Conservation (phyloP, 2,797 vertebrate species). For the Chelidonichthys spinosus region DNA sequence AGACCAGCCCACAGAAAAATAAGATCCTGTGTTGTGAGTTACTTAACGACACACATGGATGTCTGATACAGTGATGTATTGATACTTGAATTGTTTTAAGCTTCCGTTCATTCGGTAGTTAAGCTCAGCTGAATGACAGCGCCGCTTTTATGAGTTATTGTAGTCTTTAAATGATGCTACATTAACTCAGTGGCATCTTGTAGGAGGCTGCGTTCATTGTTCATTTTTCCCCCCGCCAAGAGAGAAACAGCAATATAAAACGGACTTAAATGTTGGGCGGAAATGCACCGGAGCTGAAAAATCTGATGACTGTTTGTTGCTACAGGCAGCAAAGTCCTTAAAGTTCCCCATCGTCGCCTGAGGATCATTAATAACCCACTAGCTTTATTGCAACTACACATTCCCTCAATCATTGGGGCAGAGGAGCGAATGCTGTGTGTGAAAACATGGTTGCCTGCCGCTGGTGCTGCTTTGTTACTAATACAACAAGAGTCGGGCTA, state of each 20-base stretch:
- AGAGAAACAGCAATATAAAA: constrained; percentile 39
- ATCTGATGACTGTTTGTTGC: constrained; percentile 37
- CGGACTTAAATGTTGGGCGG: constrained; percentile 55
- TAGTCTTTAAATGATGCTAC: constrained; percentile 30
- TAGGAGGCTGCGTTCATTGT: constrained; percentile 27
- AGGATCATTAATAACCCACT: constrained; percentile 33
- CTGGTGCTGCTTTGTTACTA: constrained; percentile 47
- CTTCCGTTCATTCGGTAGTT: constrained; percentile 40
- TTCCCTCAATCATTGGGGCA: background rate
- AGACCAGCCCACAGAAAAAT: constrained; percentile 3
- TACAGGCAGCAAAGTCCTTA: constrained; percentile 21
- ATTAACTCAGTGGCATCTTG: constrained; percentile 22
- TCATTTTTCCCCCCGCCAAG: constrained; percentile 16
- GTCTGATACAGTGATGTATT: constrained; percentile 9
- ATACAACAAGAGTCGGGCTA: constrained; percentile 28
- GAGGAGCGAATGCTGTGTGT: constrained; percentile 16
- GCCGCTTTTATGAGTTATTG: constrained; percentile 10
- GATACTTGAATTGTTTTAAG: constrained; percentile 28
- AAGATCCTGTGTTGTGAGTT: constrained; percentile 20
- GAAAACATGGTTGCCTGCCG: constrained; percentile 39
- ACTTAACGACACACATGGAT: constrained; percentile 9
- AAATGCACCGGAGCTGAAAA: constrained; percentile 62
- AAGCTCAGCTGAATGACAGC: constrained; percentile 38
- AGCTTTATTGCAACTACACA: constrained; percentile 23
- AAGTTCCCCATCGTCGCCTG: constrained; percentile 21